Evolutionary conservation across 92 coral and sea anemone species (phyloP).

Genomic region (Epizoanthus rinbou): DNA sequence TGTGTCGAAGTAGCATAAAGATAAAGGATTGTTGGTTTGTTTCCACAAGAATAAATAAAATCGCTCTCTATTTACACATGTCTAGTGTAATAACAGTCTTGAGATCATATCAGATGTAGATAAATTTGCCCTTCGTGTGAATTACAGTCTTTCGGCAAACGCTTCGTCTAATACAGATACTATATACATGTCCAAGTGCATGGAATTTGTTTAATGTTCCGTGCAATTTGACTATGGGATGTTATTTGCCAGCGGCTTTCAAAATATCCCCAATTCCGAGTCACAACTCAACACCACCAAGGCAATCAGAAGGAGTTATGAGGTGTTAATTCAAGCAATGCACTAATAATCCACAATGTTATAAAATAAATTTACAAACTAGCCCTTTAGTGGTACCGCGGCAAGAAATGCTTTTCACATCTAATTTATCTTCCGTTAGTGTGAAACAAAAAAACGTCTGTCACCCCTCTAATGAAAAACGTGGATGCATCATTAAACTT

Average conservation of each 20-base stretch:
- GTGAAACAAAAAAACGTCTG: constrained; percentile 33
- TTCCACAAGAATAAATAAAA: constrained; percentile 74
- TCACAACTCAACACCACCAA: constrained; percentile 37
- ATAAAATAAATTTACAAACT: constrained; percentile 44
- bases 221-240: neutral
- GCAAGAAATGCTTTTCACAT: constrained; percentile 4
- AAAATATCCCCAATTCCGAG: neutral
- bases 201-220: neutral
- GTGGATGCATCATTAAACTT: neutral
- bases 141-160: constrained; percentile 1
- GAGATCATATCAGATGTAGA: neutral
- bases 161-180: neutral
- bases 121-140: constrained; percentile 5
- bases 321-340: constrained; percentile 55
- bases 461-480: neutral
- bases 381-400: constrained; percentile 31
- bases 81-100: constrained; percentile 41
- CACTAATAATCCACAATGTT: constrained; percentile 45
- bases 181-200: neutral
- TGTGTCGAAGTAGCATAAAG: constrained; percentile 37
- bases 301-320: constrained; percentile 51
- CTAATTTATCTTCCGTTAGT: constrained; percentile 40
- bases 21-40: constrained; percentile 39
- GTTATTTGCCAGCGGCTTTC: constrained; percentile 5
- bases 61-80: constrained; percentile 72